Base-by-base conservation (phyloP, 2,888 invertebrate genomes). In the Drosophila rellima region DNA sequence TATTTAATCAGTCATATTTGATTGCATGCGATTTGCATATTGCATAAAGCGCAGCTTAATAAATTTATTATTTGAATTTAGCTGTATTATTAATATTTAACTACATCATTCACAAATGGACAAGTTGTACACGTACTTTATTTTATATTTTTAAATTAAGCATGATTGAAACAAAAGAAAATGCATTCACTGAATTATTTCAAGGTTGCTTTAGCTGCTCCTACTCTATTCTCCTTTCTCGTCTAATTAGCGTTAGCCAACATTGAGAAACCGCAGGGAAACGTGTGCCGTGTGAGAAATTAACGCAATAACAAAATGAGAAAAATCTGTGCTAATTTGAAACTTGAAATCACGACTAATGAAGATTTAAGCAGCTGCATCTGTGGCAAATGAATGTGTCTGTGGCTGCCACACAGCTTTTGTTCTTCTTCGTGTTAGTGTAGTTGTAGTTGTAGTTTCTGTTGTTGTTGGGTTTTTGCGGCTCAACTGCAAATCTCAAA, bases 341-440 rank as follows among this genome's bases (percentile, higher is more conserved):
- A 74, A 66, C 69, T 70, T 69, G 63, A 82, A 86, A 74, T 80
- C 84, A 65, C 59, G 51, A 59, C 83, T 83, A 82, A 80, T 78
- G 78, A 83, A 86, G 83, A 86, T 80, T 82, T 70, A 82, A 80
- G 66, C 62, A 60, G 63, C 65, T 66, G 70, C 76, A 71, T 39
- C 80, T 79, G 70, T 45, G 66, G 40, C 54, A 68, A 68, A 67
- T 75, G 84, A 75, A 69, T 83, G 81, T 72, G 73, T 66, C 40
- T 74, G 69, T 52, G 57, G 62, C 42, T 20, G 54, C 29, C 33
- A 17, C 33, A 17, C 37, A 33, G 60, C 17, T 33, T 8, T 8
- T 6, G 20, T 31, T 17, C 31, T 23, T 15, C 33, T 42, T 29
- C 11, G 31, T 40, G 17, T 5, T 15, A 3, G 15, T 51, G 11